Evolutionary conservation across 1,140 invertebrate species (phyloP).

Genomic region (Zaprionus camerounensis): DNA sequence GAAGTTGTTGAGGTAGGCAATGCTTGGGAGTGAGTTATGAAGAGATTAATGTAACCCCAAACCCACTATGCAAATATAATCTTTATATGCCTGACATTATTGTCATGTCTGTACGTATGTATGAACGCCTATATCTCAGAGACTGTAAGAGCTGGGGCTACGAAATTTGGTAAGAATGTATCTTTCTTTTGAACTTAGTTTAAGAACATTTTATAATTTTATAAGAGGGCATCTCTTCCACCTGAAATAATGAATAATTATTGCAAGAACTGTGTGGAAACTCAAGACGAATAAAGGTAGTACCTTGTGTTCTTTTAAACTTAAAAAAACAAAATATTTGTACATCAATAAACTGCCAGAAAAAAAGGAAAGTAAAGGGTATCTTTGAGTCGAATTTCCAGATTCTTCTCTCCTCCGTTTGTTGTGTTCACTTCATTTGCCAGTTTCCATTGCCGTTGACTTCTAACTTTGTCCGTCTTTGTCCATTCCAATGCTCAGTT

Average conservation of each 20-base stretch:
- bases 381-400: conserved; percentile 3
- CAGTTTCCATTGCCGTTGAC: conserved; percentile 40
- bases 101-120: too few species aligned
- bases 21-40: not conserved
- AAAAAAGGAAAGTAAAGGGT: not conserved
- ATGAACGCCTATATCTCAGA: too few species aligned
- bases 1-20: not conserved
- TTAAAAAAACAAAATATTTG: not conserved
- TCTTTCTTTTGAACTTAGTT: too few species aligned
- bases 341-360: not conserved
- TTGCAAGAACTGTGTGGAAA: rapidly evolving
- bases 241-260: not conserved
- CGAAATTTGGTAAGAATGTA: too few species aligned
- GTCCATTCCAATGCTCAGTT: conserved; percentile 9
- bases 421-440: conserved; percentile 60
- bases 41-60: not conserved
- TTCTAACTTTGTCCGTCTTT: conserved; percentile 66
- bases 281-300: too few species aligned
- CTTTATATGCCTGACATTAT: too few species aligned
- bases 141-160: too few species aligned
- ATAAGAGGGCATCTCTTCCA: too few species aligned
- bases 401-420: conserved; percentile 3
- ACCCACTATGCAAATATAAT: too few species aligned
- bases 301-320: not conserved
- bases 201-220: too few species aligned